A percentile compares a stretch with the other conserved stretches of the same genome.
Conservation (phyloP, 2,797 vertebrate species). For the Knipowitschia caucasica region DNA sequence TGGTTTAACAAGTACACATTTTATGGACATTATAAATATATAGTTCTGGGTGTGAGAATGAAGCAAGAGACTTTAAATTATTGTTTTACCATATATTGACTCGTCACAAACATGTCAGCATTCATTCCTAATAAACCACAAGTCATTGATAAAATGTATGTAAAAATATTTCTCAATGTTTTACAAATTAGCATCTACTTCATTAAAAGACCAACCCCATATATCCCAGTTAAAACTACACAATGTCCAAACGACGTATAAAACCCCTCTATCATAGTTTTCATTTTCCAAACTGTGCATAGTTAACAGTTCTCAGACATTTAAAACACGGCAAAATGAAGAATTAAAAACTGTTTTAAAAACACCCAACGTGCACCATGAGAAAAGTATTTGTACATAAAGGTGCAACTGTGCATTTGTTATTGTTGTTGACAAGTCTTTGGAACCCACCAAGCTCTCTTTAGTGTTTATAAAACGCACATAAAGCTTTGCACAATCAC, state of each 20-base stretch:
- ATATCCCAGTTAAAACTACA: constrained; percentile 7
- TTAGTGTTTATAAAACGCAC: constrained; percentile 23
- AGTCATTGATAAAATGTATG: constrained; percentile 65
- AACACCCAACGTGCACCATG: constrained; percentile 7
- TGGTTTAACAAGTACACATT: constrained; percentile 67
- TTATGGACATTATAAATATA: constrained; percentile 41
- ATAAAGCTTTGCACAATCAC: constrained; percentile 2
- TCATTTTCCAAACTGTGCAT: constrained; percentile 52
- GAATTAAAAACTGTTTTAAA: neutral
- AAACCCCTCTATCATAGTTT: constrained; percentile 15
- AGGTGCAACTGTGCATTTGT: constrained; percentile 41
- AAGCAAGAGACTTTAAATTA: constrained; percentile 49
- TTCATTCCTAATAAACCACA: constrained; percentile 70
- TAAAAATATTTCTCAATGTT: constrained; percentile 67
- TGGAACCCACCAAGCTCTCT: constrained; percentile 50
- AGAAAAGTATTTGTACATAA: constrained; percentile 9
- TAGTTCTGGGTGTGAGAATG: constrained; percentile 32
- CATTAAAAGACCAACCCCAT: constrained; percentile 31
- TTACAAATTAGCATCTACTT: constrained; percentile 53
- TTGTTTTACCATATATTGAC: constrained; percentile 60
- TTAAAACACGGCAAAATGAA: too few species aligned
- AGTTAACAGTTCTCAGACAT: constrained; percentile 42
- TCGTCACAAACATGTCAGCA: constrained; percentile 51
- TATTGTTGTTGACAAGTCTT: constrained; percentile 31
- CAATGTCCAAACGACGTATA: constrained; percentile 15